These are phyloP conservation scores for Brachionus manjavacas DNA, from an alignment of 1,140 invertebrate species.

Conservation along the genomic window DNA sequence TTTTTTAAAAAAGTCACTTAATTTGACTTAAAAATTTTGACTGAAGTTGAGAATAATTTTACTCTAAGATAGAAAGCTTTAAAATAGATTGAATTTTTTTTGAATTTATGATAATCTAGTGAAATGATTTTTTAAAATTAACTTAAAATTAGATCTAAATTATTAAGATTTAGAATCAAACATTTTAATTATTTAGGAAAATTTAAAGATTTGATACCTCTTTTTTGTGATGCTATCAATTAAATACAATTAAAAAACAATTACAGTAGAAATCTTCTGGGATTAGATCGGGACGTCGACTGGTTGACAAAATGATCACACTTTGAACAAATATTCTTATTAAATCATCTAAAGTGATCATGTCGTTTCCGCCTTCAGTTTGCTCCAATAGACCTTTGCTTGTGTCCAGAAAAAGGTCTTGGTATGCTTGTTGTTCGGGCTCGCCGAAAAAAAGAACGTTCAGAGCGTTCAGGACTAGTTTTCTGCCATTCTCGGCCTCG, in stretches of 20 bases:
- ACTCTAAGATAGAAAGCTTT: too few relatives aligned
- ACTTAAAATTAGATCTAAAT: too few relatives aligned
- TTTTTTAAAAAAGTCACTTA: too few relatives aligned
- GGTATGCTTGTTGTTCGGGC: neutral
- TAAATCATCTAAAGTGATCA: constrained; percentile 22
- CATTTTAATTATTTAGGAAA: too few relatives aligned
- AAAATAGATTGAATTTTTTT: too few relatives aligned
- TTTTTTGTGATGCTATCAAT: too few relatives aligned
- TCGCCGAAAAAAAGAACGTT: neutral
- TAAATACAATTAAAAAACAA: neutral
- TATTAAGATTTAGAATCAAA: too few relatives aligned
- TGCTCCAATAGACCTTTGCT: neutral
- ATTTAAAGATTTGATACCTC: too few relatives aligned
- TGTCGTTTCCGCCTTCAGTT: neutral
- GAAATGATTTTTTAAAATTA: too few relatives aligned
- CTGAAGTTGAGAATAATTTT: too few relatives aligned
- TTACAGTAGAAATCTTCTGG: constrained; percentile 28
- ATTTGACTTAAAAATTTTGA: too few relatives aligned
- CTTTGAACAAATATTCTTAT: constrained; percentile 19
- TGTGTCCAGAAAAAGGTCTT: constrained; percentile 37
- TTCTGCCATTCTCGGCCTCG: neutral
- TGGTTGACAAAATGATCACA: neutral
- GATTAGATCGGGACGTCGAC: neutral
- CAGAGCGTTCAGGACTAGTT: neutral
- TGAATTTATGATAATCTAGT: too few relatives aligned